Conservation (phyloP, 1,140 invertebrate genomes). For the Centruroides vittatus region DNA sequence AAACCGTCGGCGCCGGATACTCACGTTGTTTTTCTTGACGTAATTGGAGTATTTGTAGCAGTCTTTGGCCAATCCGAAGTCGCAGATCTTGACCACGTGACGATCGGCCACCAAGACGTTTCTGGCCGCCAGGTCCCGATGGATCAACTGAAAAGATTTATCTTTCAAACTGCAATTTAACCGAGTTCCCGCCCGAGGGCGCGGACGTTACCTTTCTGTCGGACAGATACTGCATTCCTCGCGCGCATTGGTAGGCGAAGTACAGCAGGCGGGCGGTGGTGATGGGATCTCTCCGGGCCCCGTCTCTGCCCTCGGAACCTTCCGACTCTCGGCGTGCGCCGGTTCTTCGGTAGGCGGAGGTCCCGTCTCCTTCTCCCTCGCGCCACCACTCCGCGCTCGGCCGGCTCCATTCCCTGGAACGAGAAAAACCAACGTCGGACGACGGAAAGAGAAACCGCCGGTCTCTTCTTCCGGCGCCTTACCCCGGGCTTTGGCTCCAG, state of each 20-base stretch:
- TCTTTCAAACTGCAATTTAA: no score
- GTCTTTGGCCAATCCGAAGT: slow-evolving; percentile 39
- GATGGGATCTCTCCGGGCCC: background rate
- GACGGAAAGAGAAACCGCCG: no score
- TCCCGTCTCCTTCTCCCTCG: no score
- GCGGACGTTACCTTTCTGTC: slow-evolving; percentile 14
- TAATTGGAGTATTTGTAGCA: slow-evolving; percentile 34
- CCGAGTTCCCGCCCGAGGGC: no score
- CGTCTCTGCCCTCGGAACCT: no score
- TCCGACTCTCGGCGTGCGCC: no score
- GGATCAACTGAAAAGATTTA: slow-evolving; percentile 23
- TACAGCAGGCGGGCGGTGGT: slow-evolving; percentile 15
- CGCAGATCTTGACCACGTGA: slow-evolving; percentile 35
- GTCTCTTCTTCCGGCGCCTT: no score
- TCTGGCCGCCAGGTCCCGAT: slow-evolving; percentile 38
- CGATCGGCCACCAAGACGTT: slow-evolving; percentile 37
- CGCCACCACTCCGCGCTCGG: no score
- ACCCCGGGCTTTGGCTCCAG: no score
- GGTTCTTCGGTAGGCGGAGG: no score
- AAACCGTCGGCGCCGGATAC: slow-evolving; percentile 1
- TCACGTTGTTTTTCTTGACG: slow-evolving; percentile 22
- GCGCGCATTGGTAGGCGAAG: slow-evolving; percentile 22
- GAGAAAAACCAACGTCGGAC: no score
- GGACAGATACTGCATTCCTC: slow-evolving; percentile 24
- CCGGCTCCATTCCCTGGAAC: no score